phyloP scores from a whole-genome alignment of 2,113 vertebrate species.

The Oxyura jamaicensis region DNA sequence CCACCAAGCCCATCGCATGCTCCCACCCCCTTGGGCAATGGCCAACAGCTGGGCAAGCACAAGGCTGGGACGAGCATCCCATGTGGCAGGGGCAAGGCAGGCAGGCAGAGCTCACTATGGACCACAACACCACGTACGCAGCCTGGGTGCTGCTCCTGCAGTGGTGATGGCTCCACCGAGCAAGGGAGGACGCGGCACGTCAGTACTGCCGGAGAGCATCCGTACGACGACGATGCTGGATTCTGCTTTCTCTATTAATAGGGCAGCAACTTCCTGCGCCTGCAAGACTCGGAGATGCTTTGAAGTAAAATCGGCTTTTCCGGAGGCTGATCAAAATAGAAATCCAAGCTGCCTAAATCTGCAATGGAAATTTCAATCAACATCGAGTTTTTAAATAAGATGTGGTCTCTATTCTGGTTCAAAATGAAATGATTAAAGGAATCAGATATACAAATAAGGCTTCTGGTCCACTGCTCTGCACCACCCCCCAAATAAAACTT shows the following conservation, averaged over 20 bases:
- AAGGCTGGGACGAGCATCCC: background rate
- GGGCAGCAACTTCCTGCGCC: constrained; percentile 70
- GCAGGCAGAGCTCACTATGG: background rate
- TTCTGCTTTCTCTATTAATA: constrained; percentile 73
- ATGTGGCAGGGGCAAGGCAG: background rate
- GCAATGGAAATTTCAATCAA: constrained; percentile 79
- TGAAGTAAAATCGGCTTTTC: constrained; percentile 79
- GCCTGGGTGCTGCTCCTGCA: background rate
- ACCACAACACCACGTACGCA: fast-evolving
- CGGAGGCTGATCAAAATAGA: constrained; percentile 78
- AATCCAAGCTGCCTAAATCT: constrained; percentile 77
- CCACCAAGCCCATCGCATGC: background rate
- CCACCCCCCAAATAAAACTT: background rate
- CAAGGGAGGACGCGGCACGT: fast-evolving
- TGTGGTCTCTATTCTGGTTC: constrained; percentile 64
- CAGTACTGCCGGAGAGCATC: background rate
- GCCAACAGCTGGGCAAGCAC: background rate
- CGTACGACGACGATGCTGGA: background rate
- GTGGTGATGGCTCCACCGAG: background rate
- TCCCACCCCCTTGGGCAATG: background rate
- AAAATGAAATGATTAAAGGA: constrained; percentile 72
- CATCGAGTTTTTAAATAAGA: constrained; percentile 76
- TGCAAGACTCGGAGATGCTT: constrained; percentile 65
- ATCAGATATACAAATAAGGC: constrained; percentile 66
- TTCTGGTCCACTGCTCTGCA: constrained; percentile 57